Percentiles rank a stretch among this genome's conserved stretches.
phyloP scores from a whole-genome alignment of 2,113 vertebrate genomes.

The Tragelaphus strepsiceros region DNA sequence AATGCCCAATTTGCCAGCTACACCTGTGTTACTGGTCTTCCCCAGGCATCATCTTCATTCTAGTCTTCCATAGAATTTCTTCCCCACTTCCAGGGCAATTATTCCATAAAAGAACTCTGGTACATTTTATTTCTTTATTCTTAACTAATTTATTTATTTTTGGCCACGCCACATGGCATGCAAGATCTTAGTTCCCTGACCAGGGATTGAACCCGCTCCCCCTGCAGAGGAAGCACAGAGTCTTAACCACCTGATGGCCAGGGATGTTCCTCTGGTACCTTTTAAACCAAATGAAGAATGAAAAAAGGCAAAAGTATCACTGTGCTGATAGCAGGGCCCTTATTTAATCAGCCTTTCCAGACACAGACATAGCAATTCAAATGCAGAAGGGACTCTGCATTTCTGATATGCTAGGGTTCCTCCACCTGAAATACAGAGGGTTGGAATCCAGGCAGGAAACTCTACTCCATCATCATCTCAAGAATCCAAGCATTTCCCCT shows the following conservation, averaged over 20 bases:
- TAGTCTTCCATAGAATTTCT: slow-evolving; percentile 7
- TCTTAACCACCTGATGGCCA: not conserved
- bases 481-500: not conserved
- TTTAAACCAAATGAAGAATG: slow-evolving; percentile 15
- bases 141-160: not conserved
- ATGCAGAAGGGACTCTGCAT: not conserved
- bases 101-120: slow-evolving; percentile 17
- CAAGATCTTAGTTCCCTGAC: not conserved
- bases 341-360: not conserved
- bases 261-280: not conserved
- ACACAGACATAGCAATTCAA: not conserved
- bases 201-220: not conserved
- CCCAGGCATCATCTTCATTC: not conserved
- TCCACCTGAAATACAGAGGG: not conserved
- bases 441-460: not conserved
- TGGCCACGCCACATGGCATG: not conserved
- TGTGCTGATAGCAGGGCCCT: not conserved
- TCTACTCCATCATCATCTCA: not conserved
- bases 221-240: not conserved
- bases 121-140: not conserved
- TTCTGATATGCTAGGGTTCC: not conserved
- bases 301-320: not conserved
- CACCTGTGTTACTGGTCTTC: not conserved
- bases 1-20: not conserved
- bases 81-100: not conserved